phyloP scores from a whole-genome alignment of 2,113 vertebrate genomes.

The Ginglymostoma cirratum region DNA sequence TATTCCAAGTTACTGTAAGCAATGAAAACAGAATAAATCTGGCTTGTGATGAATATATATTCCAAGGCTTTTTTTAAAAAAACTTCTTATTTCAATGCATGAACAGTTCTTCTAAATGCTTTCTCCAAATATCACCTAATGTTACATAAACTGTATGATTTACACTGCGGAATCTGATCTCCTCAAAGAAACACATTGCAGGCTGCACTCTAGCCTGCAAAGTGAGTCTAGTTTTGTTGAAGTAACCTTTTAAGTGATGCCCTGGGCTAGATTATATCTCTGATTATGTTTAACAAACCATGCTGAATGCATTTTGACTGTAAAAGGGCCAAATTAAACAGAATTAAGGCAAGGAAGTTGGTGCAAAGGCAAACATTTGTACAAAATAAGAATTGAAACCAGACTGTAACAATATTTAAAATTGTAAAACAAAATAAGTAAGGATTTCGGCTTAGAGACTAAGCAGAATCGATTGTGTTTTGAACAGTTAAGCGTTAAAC shows the following conservation, averaged over 20 bases:
- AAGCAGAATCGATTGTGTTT: constrained; percentile 13
- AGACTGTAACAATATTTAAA: not conserved
- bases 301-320: not conserved
- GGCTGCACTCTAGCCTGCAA: not conserved
- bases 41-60: not conserved
- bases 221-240: not conserved
- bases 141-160: not conserved
- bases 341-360: not conserved
- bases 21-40: constrained; percentile 55
- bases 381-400: not conserved
- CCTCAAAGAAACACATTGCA: not conserved
- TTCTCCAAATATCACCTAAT: not conserved
- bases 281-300: constrained; percentile 9
- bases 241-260: constrained; percentile 2
- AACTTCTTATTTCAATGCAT: not conserved
- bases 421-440: not conserved
- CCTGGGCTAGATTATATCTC: constrained; percentile 15
- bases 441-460: not conserved
- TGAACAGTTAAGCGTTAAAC: constrained; percentile 70
- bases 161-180: not conserved
- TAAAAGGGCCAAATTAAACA: not conserved
- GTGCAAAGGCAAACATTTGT: too few species aligned
- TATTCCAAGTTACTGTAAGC: constrained; percentile 59
- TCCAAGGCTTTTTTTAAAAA: not conserved
- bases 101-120: not conserved